These are phyloP conservation scores for Hemiscyllium ocellatum DNA, from an alignment of 2,113 vertebrate species.

Conservation along the genomic window DNA sequence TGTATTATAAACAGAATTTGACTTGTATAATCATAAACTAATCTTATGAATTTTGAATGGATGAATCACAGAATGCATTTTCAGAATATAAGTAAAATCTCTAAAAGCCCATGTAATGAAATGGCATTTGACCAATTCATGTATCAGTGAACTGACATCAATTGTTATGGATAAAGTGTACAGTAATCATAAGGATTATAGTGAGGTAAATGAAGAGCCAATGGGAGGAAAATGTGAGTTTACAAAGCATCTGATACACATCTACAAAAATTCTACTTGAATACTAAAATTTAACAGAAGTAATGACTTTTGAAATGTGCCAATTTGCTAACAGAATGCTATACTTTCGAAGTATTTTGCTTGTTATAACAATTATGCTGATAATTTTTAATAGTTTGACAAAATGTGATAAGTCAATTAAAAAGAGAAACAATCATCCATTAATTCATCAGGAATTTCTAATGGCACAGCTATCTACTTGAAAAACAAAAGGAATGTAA, in stretches of 20 bases:
- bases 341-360: background rate
- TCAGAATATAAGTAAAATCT: background rate
- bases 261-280: background rate
- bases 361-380: background rate
- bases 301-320: background rate
- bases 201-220: background rate
- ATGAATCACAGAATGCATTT: background rate
- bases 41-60: background rate
- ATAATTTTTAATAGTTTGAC: background rate
- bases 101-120: background rate
- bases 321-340: background rate
- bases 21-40: background rate
- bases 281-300: background rate
- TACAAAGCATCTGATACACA: background rate
- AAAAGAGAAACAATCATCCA: background rate
- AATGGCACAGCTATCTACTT: too few relatives aligned
- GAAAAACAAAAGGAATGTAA: background rate
- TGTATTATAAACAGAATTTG: background rate
- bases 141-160: background rate
- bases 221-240: background rate
- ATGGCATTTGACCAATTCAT: background rate
- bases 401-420: background rate
- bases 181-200: background rate
- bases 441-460: too few relatives aligned
- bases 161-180: background rate